Percentiles rank a stretch among this genome's conserved stretches.
phyloP scores from a whole-genome alignment of 2,888 invertebrate species.

The Pachycephus smyrnensis region DNA sequence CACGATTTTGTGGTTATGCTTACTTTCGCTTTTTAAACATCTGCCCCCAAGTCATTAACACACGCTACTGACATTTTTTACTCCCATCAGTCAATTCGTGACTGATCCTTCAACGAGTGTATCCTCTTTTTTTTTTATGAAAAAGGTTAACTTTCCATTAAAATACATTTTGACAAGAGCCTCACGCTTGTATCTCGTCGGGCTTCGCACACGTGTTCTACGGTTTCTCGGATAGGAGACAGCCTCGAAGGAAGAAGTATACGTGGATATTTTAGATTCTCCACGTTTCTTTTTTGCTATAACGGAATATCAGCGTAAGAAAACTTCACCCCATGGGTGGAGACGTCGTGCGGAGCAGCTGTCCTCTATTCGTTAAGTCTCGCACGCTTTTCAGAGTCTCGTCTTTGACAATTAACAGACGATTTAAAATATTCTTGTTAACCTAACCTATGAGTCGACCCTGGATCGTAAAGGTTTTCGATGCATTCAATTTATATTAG shows the following conservation, averaged over 20 bases:
- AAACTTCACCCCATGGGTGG: neutral
- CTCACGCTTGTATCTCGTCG: neutral
- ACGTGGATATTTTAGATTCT: neutral
- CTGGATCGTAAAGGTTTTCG: neutral
- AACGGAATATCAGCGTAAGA: neutral
- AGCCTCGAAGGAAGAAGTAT: neutral
- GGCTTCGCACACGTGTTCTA: neutral
- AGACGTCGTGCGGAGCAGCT: neutral
- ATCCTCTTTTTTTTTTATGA: neutral
- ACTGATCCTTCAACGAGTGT: neutral
- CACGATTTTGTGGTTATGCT: neutral
- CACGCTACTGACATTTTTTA: neutral
- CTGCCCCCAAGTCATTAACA: neutral
- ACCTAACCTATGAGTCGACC: too few relatives aligned
- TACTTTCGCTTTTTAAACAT: neutral
- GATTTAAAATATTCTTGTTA: neutral
- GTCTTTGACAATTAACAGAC: neutral
- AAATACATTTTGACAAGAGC: neutral
- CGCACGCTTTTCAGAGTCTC: neutral
- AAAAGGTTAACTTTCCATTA: neutral
- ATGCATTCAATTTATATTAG: neutral
- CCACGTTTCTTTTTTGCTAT: neutral
- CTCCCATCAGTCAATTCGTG: neutral
- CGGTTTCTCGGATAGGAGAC: neutral
- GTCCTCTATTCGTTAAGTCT: neutral